Percentiles rank a stretch among this genome's conserved stretches.
phyloP scores from a whole-genome alignment of 2,888 invertebrate species.

The Diplolepis rosae region DNA sequence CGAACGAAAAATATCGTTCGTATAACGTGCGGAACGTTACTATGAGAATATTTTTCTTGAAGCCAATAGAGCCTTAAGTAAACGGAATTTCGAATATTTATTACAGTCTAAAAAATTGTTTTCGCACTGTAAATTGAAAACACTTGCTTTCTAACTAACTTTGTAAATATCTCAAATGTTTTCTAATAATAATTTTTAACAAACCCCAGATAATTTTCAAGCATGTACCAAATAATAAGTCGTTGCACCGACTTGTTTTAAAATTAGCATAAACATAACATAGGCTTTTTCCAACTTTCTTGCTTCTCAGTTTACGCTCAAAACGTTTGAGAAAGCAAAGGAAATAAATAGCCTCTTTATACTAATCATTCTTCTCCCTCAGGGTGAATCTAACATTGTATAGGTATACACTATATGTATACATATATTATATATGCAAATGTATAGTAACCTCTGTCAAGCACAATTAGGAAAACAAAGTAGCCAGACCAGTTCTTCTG shows the following conservation, averaged over 20 bases:
- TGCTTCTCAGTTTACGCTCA: conserved; percentile 5
- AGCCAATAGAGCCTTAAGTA: no score
- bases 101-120: no score
- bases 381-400: not conserved
- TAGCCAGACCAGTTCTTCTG: conserved; percentile 43
- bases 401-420: not conserved
- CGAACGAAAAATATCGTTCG: no score
- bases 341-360: not conserved
- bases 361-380: conserved; percentile 8
- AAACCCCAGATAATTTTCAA: not conserved
- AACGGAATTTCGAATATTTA: no score
- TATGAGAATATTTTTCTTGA: no score
- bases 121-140: no score
- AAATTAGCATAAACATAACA: conserved; percentile 26
- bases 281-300: not conserved
- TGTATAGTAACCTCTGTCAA: conserved; percentile 2
- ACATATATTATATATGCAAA: not conserved
- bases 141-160: no score
- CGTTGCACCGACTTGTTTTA: not conserved
- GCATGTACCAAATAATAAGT: not conserved
- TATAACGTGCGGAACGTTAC: no score
- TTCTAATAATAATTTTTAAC: no score
- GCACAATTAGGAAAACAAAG: conserved; percentile 27
- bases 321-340: not conserved
- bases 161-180: no score